Percentiles rank a stretch among this genome's conserved stretches.
These are phyloP conservation scores for Bubo scandiacus DNA, from an alignment of 2,113 vertebrate genomes.

Conservation along the genomic window DNA sequence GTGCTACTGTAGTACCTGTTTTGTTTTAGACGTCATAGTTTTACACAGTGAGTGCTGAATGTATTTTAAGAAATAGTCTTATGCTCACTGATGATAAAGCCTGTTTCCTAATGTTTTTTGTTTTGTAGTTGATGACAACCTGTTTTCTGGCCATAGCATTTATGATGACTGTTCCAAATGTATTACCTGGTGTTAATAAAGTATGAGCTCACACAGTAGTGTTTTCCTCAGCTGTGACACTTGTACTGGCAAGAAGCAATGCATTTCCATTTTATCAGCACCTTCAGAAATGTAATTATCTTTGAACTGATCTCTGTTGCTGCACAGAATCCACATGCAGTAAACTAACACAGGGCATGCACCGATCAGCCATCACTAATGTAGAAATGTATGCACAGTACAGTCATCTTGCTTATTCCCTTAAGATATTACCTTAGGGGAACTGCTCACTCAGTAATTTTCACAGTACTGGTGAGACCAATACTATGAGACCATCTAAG, in stretches of 20 bases:
- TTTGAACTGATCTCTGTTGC: background rate
- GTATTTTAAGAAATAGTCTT: background rate
- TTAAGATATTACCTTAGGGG: background rate
- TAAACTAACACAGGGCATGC: background rate
- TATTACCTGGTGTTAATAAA: background rate
- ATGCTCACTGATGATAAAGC: background rate
- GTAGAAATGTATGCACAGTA: background rate
- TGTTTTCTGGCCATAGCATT: background rate
- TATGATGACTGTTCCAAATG: background rate
- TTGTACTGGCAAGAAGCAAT: background rate
- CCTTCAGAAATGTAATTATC: background rate
- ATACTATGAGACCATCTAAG: background rate
- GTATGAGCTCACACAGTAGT: background rate
- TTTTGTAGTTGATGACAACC: background rate
- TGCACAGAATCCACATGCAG: background rate
- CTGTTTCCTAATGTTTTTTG: background rate
- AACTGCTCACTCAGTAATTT: background rate
- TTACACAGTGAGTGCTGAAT: background rate
- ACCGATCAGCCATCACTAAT: accelerated
- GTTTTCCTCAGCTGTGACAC: background rate
- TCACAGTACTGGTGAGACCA: background rate
- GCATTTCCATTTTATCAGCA: background rate
- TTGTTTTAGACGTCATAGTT: background rate
- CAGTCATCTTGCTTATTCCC: background rate
- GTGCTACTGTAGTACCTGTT: background rate